A percentile compares a stretch with the other conserved stretches of the same genome.
These are phyloP conservation scores for Drosophila affinis DNA, from an alignment of 2,888 invertebrate species.

Conservation along the genomic window DNA sequence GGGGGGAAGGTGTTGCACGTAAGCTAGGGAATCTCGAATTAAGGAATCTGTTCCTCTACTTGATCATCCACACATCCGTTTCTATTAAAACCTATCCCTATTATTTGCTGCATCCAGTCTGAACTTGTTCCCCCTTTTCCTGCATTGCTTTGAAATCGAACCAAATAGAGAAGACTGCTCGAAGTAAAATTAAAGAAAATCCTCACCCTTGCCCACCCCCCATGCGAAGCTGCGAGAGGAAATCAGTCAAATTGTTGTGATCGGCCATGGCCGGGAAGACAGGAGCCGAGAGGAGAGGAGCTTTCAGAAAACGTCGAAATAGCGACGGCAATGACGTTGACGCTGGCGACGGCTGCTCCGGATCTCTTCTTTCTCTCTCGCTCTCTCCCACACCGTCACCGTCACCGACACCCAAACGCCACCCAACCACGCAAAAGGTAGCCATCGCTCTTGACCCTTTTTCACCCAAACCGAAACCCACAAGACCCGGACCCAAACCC, in stretches of 20 bases:
- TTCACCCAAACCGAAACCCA: constrained; percentile 62
- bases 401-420: constrained; percentile 8
- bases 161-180: too few relatives aligned
- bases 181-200: neutral
- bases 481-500: constrained; percentile 29
- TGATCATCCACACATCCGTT: too few relatives aligned
- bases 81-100: too few relatives aligned
- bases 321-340: constrained; percentile 55
- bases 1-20: neutral
- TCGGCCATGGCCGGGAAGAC: constrained; percentile 37
- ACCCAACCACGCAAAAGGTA: constrained; percentile 46
- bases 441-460: constrained; percentile 76
- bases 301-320: constrained; percentile 49
- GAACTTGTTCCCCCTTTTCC: neutral
- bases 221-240: neutral
- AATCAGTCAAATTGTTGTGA: constrained; percentile 59
- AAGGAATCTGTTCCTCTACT: neutral
- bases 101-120: too few relatives aligned
- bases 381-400: constrained; percentile 5
- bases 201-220: neutral
- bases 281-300: constrained; percentile 30
- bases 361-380: constrained; percentile 1
- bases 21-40: neutral
- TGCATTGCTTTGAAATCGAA: neutral
- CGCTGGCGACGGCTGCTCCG: constrained; percentile 20